These are phyloP conservation scores for Watsonalla cultraria DNA, from an alignment of 2,888 invertebrate genomes.

Conservation along the genomic window DNA sequence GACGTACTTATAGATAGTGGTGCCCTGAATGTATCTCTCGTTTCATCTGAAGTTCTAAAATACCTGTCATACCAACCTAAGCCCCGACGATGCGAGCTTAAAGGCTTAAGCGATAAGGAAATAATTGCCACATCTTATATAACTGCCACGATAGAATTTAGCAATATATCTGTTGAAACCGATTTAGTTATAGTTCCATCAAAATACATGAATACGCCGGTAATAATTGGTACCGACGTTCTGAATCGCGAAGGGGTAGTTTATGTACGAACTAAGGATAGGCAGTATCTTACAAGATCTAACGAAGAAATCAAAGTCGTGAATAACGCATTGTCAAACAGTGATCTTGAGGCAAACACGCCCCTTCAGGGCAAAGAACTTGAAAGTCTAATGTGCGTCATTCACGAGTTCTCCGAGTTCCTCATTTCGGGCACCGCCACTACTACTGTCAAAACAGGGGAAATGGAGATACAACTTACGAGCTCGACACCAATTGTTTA, in stretches of 20 bases:
- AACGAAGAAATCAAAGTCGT: background rate
- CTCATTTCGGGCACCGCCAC: too few species aligned
- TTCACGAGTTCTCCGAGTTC: too few species aligned
- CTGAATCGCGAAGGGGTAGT: slow-evolving; percentile 18
- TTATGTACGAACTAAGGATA: slow-evolving; percentile 11
- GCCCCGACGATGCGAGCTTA: slow-evolving; percentile 1
- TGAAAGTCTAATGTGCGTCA: too few species aligned
- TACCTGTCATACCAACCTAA: slow-evolving; percentile 8
- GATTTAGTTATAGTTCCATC: slow-evolving; percentile 17
- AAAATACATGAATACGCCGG: slow-evolving; percentile 11
- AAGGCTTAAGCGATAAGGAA: slow-evolving; percentile 20
- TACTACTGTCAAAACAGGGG: background rate
- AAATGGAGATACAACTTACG: background rate
- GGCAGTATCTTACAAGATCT: slow-evolving; percentile 9
- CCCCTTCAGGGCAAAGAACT: too few species aligned
- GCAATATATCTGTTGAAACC: slow-evolving; percentile 1
- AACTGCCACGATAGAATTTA: slow-evolving; percentile 13
- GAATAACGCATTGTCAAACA: too few species aligned
- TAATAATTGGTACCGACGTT: slow-evolving; percentile 21
- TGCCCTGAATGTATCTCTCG: slow-evolving; percentile 12
- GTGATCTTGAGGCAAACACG: too few species aligned
- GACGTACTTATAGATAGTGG: slow-evolving; percentile 23
- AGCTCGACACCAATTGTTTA: background rate
- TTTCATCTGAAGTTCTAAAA: slow-evolving; percentile 11
- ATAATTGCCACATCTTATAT: slow-evolving; percentile 14